A percentile compares a stretch with the other conserved stretches of the same genome.
Evolutionary conservation across 2,797 vertebrate genomes (phyloP).

Genomic region (Clarias fuscus): DNA sequence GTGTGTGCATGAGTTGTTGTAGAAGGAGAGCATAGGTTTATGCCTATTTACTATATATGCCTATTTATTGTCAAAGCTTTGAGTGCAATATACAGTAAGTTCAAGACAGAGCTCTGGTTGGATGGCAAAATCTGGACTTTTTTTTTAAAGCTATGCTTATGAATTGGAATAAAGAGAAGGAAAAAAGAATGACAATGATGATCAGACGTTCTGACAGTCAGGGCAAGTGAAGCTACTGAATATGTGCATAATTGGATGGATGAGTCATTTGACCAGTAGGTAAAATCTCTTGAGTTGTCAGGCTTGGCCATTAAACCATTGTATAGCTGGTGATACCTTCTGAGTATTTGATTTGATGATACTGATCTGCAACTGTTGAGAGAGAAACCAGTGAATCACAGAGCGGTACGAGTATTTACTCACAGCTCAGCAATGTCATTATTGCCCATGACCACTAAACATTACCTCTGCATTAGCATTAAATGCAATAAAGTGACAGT

Average conservation of each 20-base stretch:
- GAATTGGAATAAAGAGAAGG: neutral
- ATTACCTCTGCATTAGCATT: slow-evolving; percentile 32
- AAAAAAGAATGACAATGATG: slow-evolving; percentile 1
- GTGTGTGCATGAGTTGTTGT: neutral
- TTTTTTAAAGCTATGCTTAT: neutral
- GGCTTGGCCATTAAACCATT: neutral
- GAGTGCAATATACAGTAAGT: neutral
- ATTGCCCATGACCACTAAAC: slow-evolving; percentile 28
- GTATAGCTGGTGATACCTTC: neutral
- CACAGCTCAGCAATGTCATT: slow-evolving; percentile 43
- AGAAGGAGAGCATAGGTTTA: neutral
- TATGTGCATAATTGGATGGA: slow-evolving; percentile 16
- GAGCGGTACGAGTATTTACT: slow-evolving; percentile 20
- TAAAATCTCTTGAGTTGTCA: slow-evolving; percentile 12
- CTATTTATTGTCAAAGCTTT: neutral
- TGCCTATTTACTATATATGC: neutral
- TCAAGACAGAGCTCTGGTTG: neutral
- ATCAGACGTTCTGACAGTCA: slow-evolving; percentile 15
- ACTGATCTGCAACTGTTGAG: slow-evolving; percentile 20
- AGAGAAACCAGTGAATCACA: slow-evolving; percentile 17
- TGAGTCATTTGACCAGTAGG: slow-evolving; percentile 6
- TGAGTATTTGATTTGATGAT: slow-evolving; percentile 15
- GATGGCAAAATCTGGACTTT: neutral
- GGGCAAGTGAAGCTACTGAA: neutral
- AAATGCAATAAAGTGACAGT: slow-evolving; percentile 39